A percentile compares a stretch with the other conserved stretches of the same genome.
These are phyloP conservation scores for Nephrotoma guestfalica DNA, from an alignment of 2,888 invertebrate genomes.

Conservation along the genomic window DNA sequence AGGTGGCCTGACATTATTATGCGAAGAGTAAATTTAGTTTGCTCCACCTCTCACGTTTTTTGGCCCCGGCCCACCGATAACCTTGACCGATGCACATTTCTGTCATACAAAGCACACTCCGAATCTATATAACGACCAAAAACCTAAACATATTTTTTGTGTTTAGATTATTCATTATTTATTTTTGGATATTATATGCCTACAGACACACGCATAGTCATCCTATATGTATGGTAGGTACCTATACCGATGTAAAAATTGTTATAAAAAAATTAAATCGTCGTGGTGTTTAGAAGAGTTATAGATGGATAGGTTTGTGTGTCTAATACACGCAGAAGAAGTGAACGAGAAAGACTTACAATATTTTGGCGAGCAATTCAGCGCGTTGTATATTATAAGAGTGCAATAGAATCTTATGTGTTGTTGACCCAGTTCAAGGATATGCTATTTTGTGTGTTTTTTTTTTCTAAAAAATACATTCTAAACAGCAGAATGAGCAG, in stretches of 20 bases:
- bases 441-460: constrained; percentile 1
- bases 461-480: constrained; percentile 1
- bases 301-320: neutral
- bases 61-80: neutral
- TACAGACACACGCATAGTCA: neutral
- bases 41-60: too few species aligned
- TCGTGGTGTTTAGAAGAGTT: neutral
- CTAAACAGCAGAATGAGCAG: neutral
- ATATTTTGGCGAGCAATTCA: neutral
- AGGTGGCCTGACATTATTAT: too few species aligned
- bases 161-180: neutral
- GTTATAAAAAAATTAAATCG: neutral
- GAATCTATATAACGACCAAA: neutral
- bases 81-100: neutral
- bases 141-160: neutral
- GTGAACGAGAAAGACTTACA: neutral
- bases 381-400: neutral
- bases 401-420: constrained; percentile 7
- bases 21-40: too few species aligned
- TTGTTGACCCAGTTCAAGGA: constrained; percentile 8
- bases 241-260: neutral
- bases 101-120: neutral
- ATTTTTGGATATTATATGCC: neutral
- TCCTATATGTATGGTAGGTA: neutral
- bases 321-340: neutral